A percentile compares a stretch with the other conserved stretches of the same genome.
Evolutionary conservation across 2,797 vertebrate species (phyloP).

Genomic region (Falco novaeseelandiae): DNA sequence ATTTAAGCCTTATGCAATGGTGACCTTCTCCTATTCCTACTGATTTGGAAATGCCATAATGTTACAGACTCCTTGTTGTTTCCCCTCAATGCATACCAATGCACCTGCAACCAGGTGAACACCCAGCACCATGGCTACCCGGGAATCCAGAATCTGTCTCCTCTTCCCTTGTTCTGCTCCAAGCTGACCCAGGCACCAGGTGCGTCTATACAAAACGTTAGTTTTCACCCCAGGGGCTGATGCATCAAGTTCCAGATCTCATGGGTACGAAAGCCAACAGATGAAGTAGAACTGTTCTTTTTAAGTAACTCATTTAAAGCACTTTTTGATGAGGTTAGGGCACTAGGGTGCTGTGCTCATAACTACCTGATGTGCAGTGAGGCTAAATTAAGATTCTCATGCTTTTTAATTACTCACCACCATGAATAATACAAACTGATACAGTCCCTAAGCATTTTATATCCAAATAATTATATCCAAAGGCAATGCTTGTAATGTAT

Average conservation of each 20-base stretch:
- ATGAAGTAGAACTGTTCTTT: not conserved
- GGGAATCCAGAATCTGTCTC: not conserved
- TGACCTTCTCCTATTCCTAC: not conserved
- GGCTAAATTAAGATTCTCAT: not conserved
- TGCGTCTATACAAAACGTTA: not conserved
- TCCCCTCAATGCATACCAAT: not conserved
- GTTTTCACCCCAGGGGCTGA: not conserved
- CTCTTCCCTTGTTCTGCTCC: not conserved
- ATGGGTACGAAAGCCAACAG: not conserved
- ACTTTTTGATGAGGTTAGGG: not conserved
- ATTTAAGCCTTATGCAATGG: not conserved
- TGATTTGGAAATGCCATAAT: not conserved
- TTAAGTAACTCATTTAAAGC: not conserved
- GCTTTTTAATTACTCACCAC: not conserved
- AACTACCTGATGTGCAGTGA: not conserved
- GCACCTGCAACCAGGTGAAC: not conserved
- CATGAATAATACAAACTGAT: not conserved
- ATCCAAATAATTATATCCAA: not conserved
- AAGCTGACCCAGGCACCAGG: not conserved
- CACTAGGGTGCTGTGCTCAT: not conserved
- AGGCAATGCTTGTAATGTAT: not conserved
- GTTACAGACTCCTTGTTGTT: not conserved
- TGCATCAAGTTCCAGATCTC: not conserved
- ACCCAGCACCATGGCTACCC: not conserved
- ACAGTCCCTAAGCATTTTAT: not conserved